Conservation (phyloP, 30 jellyfish, hydroid and myxozoan species). For the Aurelia sp. region DNA sequence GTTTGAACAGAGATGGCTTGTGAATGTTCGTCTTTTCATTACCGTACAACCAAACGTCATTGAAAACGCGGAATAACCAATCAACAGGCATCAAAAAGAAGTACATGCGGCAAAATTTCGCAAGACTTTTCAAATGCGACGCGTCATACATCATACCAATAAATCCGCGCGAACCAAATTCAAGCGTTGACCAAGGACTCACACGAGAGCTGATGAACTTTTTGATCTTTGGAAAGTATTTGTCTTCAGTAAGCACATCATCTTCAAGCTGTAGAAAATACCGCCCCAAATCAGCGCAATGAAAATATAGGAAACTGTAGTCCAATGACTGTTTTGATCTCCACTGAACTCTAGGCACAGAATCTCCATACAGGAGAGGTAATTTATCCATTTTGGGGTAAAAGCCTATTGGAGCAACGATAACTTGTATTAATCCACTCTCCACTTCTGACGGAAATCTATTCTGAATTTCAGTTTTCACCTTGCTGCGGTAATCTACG, state of each 20-base stretch:
- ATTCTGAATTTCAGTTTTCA: conserved; percentile 22
- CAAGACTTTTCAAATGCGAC: conserved; percentile 68
- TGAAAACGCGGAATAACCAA: conserved; percentile 92
- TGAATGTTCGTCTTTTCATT: conserved; percentile 69
- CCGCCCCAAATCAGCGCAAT: conserved; percentile 76
- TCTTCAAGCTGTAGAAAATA: conserved; percentile 95
- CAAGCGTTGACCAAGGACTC: conserved; percentile 89
- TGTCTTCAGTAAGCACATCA: conserved; percentile 84
- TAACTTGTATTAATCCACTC: conserved; percentile 71
- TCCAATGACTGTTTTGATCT: conserved; percentile 96
- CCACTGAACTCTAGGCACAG: conserved; percentile 83
- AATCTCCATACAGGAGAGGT: conserved; percentile 88
- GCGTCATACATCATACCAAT: conserved; percentile 95
- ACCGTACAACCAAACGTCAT: conserved; percentile 87
- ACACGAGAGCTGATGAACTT: conserved; percentile 60
- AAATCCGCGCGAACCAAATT: conserved; percentile 97
- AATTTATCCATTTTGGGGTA: conserved; percentile 78
- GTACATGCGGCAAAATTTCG: conserved; percentile 73
- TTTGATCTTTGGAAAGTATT: conserved; percentile 66
- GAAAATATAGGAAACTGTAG: conserved; percentile 81
- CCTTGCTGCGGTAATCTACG: conserved; percentile 44
- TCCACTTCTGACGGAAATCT: conserved; percentile 66
- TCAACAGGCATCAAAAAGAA: conserved; percentile 99
- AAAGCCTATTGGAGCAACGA: conserved; percentile 57
- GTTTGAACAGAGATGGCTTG: conserved; percentile 85